Evolutionary conservation across 1,140 invertebrate genomes (phyloP).

Genomic region (Paraescarpia echinospica): DNA sequence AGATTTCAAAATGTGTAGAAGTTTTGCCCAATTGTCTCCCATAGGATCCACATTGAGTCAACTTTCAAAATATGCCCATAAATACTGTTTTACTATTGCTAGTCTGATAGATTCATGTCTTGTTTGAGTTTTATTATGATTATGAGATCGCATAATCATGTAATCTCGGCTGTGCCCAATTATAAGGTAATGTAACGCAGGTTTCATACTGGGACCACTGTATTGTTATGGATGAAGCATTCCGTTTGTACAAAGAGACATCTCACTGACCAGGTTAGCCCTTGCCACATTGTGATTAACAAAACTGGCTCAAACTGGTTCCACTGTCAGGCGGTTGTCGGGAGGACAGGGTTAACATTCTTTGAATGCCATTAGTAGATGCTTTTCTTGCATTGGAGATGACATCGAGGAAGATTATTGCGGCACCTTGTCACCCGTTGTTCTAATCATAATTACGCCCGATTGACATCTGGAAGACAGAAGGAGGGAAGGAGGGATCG

Average conservation of each 20-base stretch:
- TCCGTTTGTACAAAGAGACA: background rate
- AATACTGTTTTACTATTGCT: background rate
- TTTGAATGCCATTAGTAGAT: conserved; percentile 1
- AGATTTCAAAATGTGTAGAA: too few relatives aligned
- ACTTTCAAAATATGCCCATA: background rate
- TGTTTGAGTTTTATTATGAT: background rate
- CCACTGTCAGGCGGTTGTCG: background rate
- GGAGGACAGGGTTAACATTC: background rate
- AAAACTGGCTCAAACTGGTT: background rate
- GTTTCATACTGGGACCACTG: background rate
- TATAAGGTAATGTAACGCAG: background rate
- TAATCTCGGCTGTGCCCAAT: background rate
- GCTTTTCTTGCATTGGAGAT: background rate
- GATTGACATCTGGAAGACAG: background rate
- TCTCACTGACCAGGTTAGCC: background rate
- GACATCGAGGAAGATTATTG: background rate
- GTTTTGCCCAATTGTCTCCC: background rate
- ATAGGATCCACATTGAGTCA: background rate
- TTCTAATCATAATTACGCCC: background rate
- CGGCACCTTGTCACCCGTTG: background rate
- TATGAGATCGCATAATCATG: background rate
- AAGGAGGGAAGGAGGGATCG: background rate
- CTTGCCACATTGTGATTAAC: background rate
- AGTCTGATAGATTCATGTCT: background rate
- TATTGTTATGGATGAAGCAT: background rate